Base-by-base conservation (phyloP, 2,797 vertebrate genomes). In the Avahi laniger region DNA sequence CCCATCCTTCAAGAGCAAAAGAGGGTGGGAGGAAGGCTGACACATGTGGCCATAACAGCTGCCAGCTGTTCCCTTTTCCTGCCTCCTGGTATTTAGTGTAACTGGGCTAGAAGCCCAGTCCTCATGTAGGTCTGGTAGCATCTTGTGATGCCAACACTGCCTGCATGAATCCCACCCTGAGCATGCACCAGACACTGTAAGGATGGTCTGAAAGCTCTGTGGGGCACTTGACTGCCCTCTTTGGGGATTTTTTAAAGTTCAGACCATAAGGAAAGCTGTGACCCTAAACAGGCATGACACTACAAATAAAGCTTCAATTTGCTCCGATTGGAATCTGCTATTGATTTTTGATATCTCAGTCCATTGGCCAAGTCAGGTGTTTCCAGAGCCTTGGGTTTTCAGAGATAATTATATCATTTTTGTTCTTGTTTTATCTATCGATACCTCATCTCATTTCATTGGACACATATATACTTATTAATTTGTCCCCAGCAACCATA, bases 61-160 rank as follows among this genome's bases (percentile, higher is more conserved):
- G 83, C 82, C 92, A 87, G 82, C 86, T 81, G 70, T 91, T 95
- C 35, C 33, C 73, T 48, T 84, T 50, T 84, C 8, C 67, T 70
- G 24, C 79, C 89, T 96, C 80, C 50, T 90, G 75, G 48, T 80
- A 59, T 50, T 89, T 65, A 73, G 70, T 72, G 41, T 48, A 73
- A 30, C 91, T 94, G 65, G 75, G 91, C 86, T 81, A 4, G 72
- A 80, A 92, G 91, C 89, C 94, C 96, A 94, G n/a, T 95, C 59
- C 41, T 95, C 57, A 30, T n/a, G 61, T 92, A 82, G 76, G 79
- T 46, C 92, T 83, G 46, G n/a, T 80, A 54, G 50, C 43, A 46
- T 35, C 91, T 88, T 80, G 41, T 72, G 89, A 96, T 96, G 94
- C 80, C 93, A 97, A 65, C 1, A 48, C 46, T 92, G 94, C 90